Evolutionary conservation across 2,797 vertebrate species (phyloP), one percentile per base, ranked within the genome.

Genomic region (Phoxinus dragarum): DNA sequence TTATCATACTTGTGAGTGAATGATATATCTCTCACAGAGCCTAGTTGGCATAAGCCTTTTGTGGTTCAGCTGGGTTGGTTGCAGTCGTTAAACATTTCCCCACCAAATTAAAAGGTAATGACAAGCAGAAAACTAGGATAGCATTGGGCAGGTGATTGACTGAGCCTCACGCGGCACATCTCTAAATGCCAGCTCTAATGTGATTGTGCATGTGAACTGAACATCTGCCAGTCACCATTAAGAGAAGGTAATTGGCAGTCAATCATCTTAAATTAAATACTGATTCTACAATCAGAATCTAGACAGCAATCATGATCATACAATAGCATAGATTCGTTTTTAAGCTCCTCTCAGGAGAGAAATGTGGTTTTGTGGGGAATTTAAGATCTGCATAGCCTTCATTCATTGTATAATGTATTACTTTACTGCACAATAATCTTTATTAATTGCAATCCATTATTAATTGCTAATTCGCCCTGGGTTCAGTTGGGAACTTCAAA

Each of bases 101-200:
- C 49, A 84, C 38, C 44, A 56, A 47, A 71, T 78, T 78, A 84
- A 69, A 84, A 78, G 83, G 83, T 71, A 78, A 84, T 78, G 83
- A 76, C 74, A 44, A 78, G 64, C 10, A 78, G 74, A 67, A 84
- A 61, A 72, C 72, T 21, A 61, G 31, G 36, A 84, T 68, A 56
- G 74, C 61, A n/a, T 27, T 36, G 21, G 31, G 19, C 21, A 59
- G 42, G 52, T 79, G 76, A 79, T 79, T 71, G 75, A 72, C 83
- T 61, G 66, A 47, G 52, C 75, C 52, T 79, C 83, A 84, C 21
- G 40, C 23, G 2, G 67, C 5, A n/a, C 38, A 34, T 19, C 64
- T 78, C 17, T 34, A 69, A 84, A 78, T 78, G 74, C 49, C 74
- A 77, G 47, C 49, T 67, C 34, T 76, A 76, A 66, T 84, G 61